Evolutionary conservation across 2,113 vertebrate genomes (phyloP), one percentile per base, ranked within the genome.

Genomic region (Chunga burmeisteri): DNA sequence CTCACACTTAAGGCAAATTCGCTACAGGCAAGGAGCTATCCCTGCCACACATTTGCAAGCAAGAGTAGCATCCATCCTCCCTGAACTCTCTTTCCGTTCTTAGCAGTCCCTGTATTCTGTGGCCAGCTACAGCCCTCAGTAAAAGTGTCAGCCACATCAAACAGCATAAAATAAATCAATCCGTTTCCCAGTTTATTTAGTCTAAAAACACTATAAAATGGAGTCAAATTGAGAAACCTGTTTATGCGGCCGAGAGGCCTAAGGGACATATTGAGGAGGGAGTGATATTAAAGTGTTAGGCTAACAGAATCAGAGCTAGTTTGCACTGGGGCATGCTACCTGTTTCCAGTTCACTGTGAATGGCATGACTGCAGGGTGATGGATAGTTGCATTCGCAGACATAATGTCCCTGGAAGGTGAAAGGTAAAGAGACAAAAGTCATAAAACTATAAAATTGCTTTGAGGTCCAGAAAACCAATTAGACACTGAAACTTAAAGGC

Each of bases 181-280:
- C 27, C 2, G 72, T 94, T 94, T 93, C 68, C 27, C 47, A 67
- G 68, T 88, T 94, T 96, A 93, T 80, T 88, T 92, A 52, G 61
- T 59, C 38, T 67, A 87, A 88, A 79, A 63, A 61, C 25, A 38
- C 38, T 88, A 7, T 85, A 87, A 94, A 95, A 89, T 58, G 2
- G n/a, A 85, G 40, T 62, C 17, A 92, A 62, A 49, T 26, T 38
- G 32, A 87, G 53, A 87, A 87, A 65, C 29, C 3, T 86, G 73
- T 61, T 94, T 93, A 93, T 82, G 61, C 66, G 77, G 25, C 71
- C 0, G 0, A 84, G 34, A 65, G 10, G 13, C 70, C 91, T 53
- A 66, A 89, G 62, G 77, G 46, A 84, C 16, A 0, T 23, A 34
- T 58, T 91, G 86, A 91, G n/a, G 52, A 74, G 75, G 61, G 44